Percentiles rank a stretch among this genome's conserved stretches.
Evolutionary conservation across 2,888 invertebrate genomes (phyloP).

Genomic region (Apodemia zela): DNA sequence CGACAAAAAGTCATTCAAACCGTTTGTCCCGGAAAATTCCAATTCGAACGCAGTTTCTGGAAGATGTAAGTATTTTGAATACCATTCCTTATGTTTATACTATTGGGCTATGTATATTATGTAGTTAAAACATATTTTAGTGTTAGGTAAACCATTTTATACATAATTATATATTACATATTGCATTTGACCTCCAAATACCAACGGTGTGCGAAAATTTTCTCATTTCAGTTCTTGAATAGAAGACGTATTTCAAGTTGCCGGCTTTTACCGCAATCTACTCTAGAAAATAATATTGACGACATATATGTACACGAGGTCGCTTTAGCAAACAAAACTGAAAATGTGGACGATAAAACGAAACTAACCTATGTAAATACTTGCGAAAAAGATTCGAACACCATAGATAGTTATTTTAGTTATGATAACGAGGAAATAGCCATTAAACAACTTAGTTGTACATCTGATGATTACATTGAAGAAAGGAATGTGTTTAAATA

Average conservation of each 20-base stretch:
- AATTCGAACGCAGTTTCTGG: conserved; percentile 68
- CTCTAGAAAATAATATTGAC: conserved; percentile 49
- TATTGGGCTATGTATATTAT: neutral
- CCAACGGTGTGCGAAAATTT: conserved; percentile 30
- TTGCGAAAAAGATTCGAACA: conserved; percentile 31
- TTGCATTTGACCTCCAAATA: conserved; percentile 54
- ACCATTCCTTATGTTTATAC: neutral
- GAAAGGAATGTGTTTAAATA: conserved; percentile 43
- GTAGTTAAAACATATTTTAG: neutral
- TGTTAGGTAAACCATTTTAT: neutral
- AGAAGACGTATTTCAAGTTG: conserved; percentile 67
- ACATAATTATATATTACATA: conserved; percentile 11
- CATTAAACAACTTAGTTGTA: conserved; percentile 49
- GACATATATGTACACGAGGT: conserved; percentile 50
- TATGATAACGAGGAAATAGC: conserved; percentile 43
- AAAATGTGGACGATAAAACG: conserved; percentile 27
- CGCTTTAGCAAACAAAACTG: conserved; percentile 34
- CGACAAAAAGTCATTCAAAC: conserved; percentile 74
- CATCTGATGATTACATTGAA: conserved; percentile 67
- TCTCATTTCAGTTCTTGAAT: conserved; percentile 54
- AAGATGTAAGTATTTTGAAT: conserved; percentile 65
- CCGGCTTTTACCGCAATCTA: conserved; percentile 51
- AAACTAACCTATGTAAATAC: conserved; percentile 33
- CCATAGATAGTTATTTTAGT: conserved; percentile 34
- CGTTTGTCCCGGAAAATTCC: conserved; percentile 75